Conservation (phyloP, 2,113 vertebrate genomes). For the Corapipo altera region DNA sequence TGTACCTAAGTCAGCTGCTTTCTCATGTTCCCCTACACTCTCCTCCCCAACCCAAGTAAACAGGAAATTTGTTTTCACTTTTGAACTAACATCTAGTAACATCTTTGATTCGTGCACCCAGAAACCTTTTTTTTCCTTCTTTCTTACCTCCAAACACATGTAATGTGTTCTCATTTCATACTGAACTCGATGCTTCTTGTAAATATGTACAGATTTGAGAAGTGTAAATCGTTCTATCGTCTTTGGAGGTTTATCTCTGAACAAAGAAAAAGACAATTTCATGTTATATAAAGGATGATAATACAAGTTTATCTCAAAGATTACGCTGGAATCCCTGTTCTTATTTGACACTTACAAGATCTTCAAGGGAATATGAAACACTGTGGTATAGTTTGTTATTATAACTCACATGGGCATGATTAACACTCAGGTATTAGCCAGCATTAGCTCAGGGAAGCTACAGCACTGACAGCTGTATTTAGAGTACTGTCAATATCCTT, state of each 20-base stretch:
- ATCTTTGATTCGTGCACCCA: neutral
- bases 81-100: neutral
- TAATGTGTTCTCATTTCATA: constrained; percentile 98
- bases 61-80: neutral
- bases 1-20: neutral
- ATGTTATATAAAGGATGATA: neutral
- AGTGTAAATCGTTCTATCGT: constrained; percentile 87
- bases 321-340: neutral
- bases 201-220: constrained; percentile 95
- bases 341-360: neutral
- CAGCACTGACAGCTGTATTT: neutral
- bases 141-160: constrained; percentile 83
- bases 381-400: neutral
- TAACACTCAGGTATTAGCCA: neutral
- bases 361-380: neutral
- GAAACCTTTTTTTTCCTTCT: neutral
- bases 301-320: neutral
- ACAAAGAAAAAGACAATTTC: neutral
- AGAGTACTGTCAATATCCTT: neutral
- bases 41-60: neutral
- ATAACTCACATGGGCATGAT: neutral
- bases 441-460: neutral
- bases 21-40: neutral
- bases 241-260: constrained; percentile 82
- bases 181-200: constrained; percentile 96